phyloP scores from a whole-genome alignment of 64 coral and sea anemone genomes.

The Anthopleura sola region DNA sequence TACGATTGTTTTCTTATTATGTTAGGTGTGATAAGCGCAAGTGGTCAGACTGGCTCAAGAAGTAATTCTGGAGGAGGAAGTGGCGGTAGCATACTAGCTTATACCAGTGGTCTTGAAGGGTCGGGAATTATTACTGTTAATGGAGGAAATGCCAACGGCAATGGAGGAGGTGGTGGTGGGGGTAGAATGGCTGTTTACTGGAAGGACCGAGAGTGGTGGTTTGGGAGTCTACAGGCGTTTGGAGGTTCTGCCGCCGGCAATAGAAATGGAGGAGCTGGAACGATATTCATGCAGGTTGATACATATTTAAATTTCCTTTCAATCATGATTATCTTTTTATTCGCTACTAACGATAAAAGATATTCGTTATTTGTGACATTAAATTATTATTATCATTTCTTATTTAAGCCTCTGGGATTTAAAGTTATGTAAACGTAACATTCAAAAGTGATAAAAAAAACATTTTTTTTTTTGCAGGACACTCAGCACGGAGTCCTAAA shows the following conservation, averaged over 20 bases:
- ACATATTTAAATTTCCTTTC: too few relatives aligned
- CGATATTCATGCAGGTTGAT: slow-evolving; percentile 75
- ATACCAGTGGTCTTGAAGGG: slow-evolving; percentile 65
- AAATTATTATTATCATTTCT: too few relatives aligned
- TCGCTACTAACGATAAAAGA: too few relatives aligned
- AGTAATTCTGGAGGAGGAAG: slow-evolving; percentile 76
- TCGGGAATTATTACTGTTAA: slow-evolving; percentile 64
- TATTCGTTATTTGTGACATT: too few relatives aligned
- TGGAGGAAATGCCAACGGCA: slow-evolving; percentile 63
- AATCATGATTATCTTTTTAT: too few relatives aligned
- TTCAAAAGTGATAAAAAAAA: too few relatives aligned
- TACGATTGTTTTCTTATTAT: too few relatives aligned
- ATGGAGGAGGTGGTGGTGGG: slow-evolving; percentile 77
- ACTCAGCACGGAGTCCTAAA: slow-evolving; percentile 85
- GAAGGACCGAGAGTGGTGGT: slow-evolving; percentile 96
- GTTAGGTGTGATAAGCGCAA: slow-evolving; percentile 63
- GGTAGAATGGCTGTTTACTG: slow-evolving; percentile 82
- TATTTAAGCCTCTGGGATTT: too few relatives aligned
- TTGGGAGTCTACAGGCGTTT: slow-evolving; percentile 64
- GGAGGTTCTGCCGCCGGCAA: slow-evolving; percentile 55
- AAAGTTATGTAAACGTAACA: too few relatives aligned
- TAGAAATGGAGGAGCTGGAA: slow-evolving; percentile 75
- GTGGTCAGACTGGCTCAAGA: slow-evolving; percentile 26
- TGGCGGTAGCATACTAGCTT: slow-evolving; percentile 79
- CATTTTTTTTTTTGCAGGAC: slow-evolving; percentile 45